phyloP scores from a whole-genome alignment of 1,140 invertebrate species.

The Brachionus rotundiformis region DNA sequence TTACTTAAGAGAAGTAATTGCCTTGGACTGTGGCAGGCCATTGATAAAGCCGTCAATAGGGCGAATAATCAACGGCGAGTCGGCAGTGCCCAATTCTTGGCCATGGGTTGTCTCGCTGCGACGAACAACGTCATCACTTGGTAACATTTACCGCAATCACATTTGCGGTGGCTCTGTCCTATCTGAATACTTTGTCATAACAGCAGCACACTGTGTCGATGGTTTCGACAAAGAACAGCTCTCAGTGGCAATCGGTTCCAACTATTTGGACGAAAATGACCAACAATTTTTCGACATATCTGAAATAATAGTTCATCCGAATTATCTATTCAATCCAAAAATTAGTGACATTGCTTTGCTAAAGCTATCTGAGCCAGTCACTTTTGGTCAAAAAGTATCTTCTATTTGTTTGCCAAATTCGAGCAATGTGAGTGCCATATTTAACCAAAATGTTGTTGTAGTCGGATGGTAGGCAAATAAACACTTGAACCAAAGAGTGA shows the following conservation, averaged over 20 bases:
- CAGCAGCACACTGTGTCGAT: slow-evolving; percentile 34
- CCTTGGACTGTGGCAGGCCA: not conserved
- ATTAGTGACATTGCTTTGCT: not conserved
- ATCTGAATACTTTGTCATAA: not conserved
- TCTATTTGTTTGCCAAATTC: slow-evolving; percentile 1
- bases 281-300: not conserved
- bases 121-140: not conserved
- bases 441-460: not conserved
- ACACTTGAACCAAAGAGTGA: not conserved
- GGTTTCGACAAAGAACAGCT: not conserved
- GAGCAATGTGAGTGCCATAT: not conserved
- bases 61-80: slow-evolving; percentile 6
- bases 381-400: not conserved
- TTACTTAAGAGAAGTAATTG: not conserved
- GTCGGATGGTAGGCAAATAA: slow-evolving; percentile 2
- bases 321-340: not conserved
- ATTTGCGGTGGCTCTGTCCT: slow-evolving; percentile 5
- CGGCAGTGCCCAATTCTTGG: not conserved
- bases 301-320: not conserved
- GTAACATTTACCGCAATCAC: not conserved
- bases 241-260: slow-evolving; percentile 9
- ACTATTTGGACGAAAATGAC: not conserved
- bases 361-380: not conserved
- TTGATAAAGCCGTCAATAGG: not conserved
- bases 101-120: slow-evolving; percentile 35